Conservation (phyloP, 2,888 invertebrate species). For the Drosophila pegasa region DNA sequence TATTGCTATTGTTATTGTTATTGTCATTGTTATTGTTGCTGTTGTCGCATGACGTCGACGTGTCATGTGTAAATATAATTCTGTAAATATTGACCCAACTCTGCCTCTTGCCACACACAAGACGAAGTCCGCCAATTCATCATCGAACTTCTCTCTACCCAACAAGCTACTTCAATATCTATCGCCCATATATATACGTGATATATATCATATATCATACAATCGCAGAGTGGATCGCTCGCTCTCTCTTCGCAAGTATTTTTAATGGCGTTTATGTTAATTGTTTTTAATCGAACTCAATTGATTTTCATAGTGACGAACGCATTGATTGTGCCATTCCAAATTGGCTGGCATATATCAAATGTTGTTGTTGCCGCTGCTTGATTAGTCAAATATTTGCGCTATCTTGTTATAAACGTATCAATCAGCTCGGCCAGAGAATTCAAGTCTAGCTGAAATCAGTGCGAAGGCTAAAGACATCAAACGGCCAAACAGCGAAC, state of each 20-base stretch:
- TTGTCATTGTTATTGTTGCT: slow-evolving; percentile 10
- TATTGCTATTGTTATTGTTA: slow-evolving; percentile 16
- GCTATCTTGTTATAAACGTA: slow-evolving; percentile 23
- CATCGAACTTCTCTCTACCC: slow-evolving; percentile 2
- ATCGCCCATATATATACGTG: not conserved
- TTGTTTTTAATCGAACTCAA: slow-evolving; percentile 76
- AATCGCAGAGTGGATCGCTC: slow-evolving; percentile 20
- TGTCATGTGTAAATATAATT: slow-evolving; percentile 50
- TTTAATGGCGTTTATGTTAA: slow-evolving; percentile 68
- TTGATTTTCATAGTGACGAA: slow-evolving; percentile 74
- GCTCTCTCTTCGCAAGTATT: slow-evolving; percentile 20
- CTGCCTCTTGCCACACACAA: not conserved
- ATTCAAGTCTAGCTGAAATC: slow-evolving; percentile 19
- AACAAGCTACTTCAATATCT: slow-evolving; percentile 10
- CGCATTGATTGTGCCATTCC: slow-evolving; percentile 66
- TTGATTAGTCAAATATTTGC: slow-evolving; percentile 17
- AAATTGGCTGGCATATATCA: slow-evolving; percentile 18
- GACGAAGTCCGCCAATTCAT: slow-evolving; percentile 15
- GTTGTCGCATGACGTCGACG: slow-evolving; percentile 44
- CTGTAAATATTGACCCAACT: slow-evolving; percentile 40
- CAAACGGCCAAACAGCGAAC: slow-evolving; percentile 7
- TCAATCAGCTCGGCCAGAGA: slow-evolving; percentile 25
- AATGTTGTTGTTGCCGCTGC: not conserved
- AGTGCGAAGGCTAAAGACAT: slow-evolving; percentile 42
- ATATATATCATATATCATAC: slow-evolving; percentile 35